A percentile compares a stretch with the other conserved stretches of the same genome.
These are phyloP conservation scores for Hylaeus anthracinus DNA, from an alignment of 1,140 invertebrate genomes.

Conservation along the genomic window DNA sequence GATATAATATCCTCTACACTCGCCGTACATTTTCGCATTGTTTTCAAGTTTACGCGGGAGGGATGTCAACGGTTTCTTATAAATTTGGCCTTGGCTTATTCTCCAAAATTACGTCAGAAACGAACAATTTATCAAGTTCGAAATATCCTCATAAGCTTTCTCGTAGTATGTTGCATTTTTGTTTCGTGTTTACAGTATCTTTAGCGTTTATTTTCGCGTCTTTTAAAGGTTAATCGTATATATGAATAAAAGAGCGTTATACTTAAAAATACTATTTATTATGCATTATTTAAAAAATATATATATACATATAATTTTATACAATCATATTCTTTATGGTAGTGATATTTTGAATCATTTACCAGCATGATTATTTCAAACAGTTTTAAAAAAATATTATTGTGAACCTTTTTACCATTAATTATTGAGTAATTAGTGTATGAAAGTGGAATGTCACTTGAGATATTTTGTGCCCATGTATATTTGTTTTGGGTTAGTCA, in stretches of 20 bases:
- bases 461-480: not conserved
- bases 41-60: conserved; percentile 15
- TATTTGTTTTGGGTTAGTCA: not conserved
- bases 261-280: not conserved
- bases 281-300: not conserved
- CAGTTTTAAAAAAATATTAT: not conserved
- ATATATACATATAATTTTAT: not conserved
- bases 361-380: not conserved
- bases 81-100: conserved; percentile 55
- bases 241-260: not conserved
- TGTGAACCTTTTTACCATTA: not conserved
- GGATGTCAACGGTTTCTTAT: conserved; percentile 13
- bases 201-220: conserved; percentile 8
- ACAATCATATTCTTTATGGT: not conserved
- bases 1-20: conserved; percentile 2
- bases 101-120: conserved; percentile 51
- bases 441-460: not conserved
- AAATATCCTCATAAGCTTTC: conserved; percentile 20
- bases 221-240: conserved; percentile 18
- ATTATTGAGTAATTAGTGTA: too few species aligned
- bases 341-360: not conserved
- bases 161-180: not conserved
- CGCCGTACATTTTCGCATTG: not conserved
- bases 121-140: conserved; percentile 19
- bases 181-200: conserved; percentile 4